These are phyloP conservation scores for Bolborhynchus lineola DNA, from an alignment of 2,113 vertebrate genomes.

Conservation along the genomic window DNA sequence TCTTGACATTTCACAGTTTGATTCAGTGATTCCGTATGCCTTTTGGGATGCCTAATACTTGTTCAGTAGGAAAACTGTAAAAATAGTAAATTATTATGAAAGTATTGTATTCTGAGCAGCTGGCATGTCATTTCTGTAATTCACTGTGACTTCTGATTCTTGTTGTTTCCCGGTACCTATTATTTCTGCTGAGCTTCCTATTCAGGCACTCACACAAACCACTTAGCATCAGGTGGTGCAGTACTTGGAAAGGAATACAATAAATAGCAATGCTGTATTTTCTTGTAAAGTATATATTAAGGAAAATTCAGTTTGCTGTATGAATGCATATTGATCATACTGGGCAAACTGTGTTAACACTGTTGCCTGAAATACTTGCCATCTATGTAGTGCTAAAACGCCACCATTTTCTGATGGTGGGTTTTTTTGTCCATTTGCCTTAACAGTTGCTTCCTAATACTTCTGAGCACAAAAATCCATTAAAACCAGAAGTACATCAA, in stretches of 20 bases:
- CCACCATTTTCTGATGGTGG: not conserved
- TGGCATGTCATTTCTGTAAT: conserved; percentile 11
- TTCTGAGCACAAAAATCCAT: conserved; percentile 5
- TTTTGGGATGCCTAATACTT: conserved; percentile 45
- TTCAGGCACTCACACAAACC: conserved; percentile 45
- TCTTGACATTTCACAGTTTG: conserved; percentile 40
- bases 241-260: conserved; percentile 35
- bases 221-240: conserved; percentile 48
- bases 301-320: not conserved
- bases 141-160: conserved; percentile 60
- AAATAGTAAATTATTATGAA: conserved; percentile 44
- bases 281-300: conserved; percentile 42
- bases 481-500: conserved; percentile 19
- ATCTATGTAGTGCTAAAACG: not conserved
- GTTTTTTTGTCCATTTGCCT: not conserved
- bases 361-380: not conserved
- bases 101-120: conserved; percentile 49
- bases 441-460: not conserved
- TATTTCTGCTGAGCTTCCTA: conserved; percentile 59
- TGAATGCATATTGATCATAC: not conserved
- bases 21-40: conserved; percentile 20
- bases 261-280: conserved; percentile 26
- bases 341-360: not conserved
- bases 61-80: conserved; percentile 49
- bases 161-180: conserved; percentile 58